phyloP scores from a whole-genome alignment of 2,113 vertebrate genomes.

The Ciconia boyciana region DNA sequence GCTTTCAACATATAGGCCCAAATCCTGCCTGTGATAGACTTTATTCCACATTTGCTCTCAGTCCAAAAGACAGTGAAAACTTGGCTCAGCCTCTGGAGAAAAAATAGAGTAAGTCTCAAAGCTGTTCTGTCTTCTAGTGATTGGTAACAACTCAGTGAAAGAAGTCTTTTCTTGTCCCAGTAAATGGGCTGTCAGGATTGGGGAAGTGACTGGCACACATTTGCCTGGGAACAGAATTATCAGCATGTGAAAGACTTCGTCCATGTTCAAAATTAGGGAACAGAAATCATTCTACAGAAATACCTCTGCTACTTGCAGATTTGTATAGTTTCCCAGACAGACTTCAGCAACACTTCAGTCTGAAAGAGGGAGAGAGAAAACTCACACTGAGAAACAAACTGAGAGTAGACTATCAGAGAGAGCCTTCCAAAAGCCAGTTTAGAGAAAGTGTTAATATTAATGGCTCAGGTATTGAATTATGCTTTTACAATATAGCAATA shows the following conservation, averaged over 20 bases:
- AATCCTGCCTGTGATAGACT: not conserved
- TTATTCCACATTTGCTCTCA: not conserved
- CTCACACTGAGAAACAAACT: not conserved
- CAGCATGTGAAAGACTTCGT: not conserved
- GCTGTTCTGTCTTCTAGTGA: not conserved
- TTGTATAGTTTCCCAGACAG: not conserved
- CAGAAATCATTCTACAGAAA: not conserved
- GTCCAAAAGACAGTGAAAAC: not conserved
- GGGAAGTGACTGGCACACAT: not conserved
- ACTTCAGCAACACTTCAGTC: not conserved
- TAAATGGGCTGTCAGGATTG: not conserved
- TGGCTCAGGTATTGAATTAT: conserved; percentile 38
- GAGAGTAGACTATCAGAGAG: not conserved
- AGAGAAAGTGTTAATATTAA: conserved; percentile 19
- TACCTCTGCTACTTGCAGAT: not conserved
- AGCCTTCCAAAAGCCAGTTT: conserved; percentile 19
- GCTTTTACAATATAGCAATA: conserved; percentile 5
- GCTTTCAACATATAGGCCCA: not conserved
- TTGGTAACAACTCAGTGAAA: not conserved
- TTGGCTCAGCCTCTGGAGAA: not conserved
- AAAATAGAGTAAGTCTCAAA: not conserved
- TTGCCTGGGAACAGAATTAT: not conserved
- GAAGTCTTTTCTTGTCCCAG: not conserved
- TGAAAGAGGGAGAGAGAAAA: not conserved
- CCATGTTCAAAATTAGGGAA: not conserved